Conservation (phyloP, 2,888 invertebrate species). For the Monoplex corrugatus region DNA sequence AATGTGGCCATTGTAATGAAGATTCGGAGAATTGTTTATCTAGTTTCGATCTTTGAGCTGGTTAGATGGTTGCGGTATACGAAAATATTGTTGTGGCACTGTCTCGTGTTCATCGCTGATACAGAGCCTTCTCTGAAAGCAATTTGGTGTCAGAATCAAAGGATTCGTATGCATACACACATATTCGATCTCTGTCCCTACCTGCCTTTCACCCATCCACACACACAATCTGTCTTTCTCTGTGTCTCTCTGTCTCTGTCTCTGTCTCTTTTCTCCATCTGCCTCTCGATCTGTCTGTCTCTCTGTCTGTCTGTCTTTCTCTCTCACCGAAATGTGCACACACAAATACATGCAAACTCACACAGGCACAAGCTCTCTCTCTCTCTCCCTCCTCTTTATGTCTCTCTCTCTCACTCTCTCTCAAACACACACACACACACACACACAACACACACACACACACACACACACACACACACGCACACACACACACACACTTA, state of each 20-base stretch:
- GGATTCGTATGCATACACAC: too few relatives aligned
- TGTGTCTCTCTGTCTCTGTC: background rate
- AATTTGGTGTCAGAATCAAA: too few relatives aligned
- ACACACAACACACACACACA: conserved; percentile 2
- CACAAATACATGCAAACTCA: background rate
- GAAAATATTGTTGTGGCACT: too few relatives aligned
- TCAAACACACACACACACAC: background rate
- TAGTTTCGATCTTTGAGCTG: too few relatives aligned
- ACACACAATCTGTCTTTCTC: too few relatives aligned
- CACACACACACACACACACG: conserved; percentile 25
- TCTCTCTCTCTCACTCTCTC: background rate
- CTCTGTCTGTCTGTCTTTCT: background rate
- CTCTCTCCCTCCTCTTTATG: background rate
- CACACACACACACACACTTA: conserved; percentile 31
- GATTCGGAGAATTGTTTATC: too few relatives aligned
- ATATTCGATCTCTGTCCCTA: too few relatives aligned
- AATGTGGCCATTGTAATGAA: too few relatives aligned
- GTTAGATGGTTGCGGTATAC: too few relatives aligned
- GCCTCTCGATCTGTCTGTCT: background rate
- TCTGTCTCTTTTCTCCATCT: background rate
- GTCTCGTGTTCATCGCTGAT: too few relatives aligned
- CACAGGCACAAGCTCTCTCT: conserved; percentile 10
- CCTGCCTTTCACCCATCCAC: too few relatives aligned
- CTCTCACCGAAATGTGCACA: background rate
- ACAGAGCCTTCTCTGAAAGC: too few relatives aligned